Evolutionary conservation across 2,113 vertebrate genomes (phyloP), one percentile per base, ranked within the genome.

Genomic region (Sardina pilchardus): DNA sequence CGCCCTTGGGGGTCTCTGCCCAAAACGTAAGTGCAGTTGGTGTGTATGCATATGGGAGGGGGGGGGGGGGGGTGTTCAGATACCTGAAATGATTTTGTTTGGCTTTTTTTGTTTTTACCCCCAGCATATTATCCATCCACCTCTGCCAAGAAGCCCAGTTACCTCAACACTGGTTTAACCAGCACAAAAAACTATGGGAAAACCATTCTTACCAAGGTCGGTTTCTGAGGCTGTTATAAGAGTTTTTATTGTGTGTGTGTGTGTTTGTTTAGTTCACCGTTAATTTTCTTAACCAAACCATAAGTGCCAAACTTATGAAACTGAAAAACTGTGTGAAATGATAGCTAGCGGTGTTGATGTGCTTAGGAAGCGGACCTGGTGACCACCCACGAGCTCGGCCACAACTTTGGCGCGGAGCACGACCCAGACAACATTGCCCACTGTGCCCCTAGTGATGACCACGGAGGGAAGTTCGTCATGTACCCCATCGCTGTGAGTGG

Each of bases 121-220:
- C 7, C 89, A 99, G 98, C 97, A 53, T 99, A 99, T 88, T 95
- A 94, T 82, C 97, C 96, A 88, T 94, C 95, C 45, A 82, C 24
- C 44, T 94, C 90, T 34, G 93, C 88, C 88, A 97, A 96, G 88
- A 99, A 98, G 81, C 93, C 96, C 75, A 97, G 97, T 91, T 99
- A 96, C 91, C 93, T 99, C 87, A 99, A 99, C 94, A 99, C 98
- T 80, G 98, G 98, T 82, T 93, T 99, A 93, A 99, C 98, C 88
- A 99, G 97, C 95, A 99, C 98, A 87, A 99, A 97, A 93, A 99
- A 99, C 92, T 99, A 99, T 2, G 98, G 98, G 81, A 99, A 99
- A 96, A 99, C 98, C 84, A 99, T 99, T 89, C 96, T 99, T 47
- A 99, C 98, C 67, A 99, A 99, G 97, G 98, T 99, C 67, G 86